Evolutionary conservation across 1,140 invertebrate species (phyloP), one percentile per base, ranked within the genome.

Genomic region (Drosophila teissieri): DNA sequence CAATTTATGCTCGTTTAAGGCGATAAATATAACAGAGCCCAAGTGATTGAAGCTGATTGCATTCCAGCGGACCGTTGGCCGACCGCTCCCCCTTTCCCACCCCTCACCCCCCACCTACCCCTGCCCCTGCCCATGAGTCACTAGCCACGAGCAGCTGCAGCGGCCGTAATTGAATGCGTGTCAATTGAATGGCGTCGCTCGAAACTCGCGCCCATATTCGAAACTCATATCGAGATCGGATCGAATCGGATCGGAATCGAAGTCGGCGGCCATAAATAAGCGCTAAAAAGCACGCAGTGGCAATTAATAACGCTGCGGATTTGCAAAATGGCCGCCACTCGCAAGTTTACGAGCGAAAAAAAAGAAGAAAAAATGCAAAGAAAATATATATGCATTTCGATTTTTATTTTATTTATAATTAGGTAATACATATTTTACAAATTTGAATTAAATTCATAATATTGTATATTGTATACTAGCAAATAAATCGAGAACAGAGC

Each of bases 1-100:
- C 80, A 89, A 89, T 89, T 89, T 89, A 89, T 89, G 84, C 68
- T 89, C 84, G 77, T 89, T 89, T 90, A 89, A 80, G 77, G 80
- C 80, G 80, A 89, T 89, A 89, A 89, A 89, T 89, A 89, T 89
- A 89, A 61, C 83, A 86, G 75, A 65, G 56, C 58, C 63, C 77
- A 58, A 58, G 61, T 89, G 84, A 89, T 89, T 89, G 77, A 89
- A 84, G 76, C 68, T 80, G 83, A 84, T 89, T 88, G 80, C 84
- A 89, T 88, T 88, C 84, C 83, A 79, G 46, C 55, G 44, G 51
- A 36, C 65, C 51, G 51, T 48, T 70, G 67, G 69, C 51, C 52
- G 67, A 77, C 54, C 49, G 22, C 27, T 52, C 46, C 34, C 51
- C n/a, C 12, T 34, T 4, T 11, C n/a, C 22, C 7, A 34, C 4